phyloP scores from a whole-genome alignment of 1,140 invertebrate species.

The Zeugodacus cucurbitae region DNA sequence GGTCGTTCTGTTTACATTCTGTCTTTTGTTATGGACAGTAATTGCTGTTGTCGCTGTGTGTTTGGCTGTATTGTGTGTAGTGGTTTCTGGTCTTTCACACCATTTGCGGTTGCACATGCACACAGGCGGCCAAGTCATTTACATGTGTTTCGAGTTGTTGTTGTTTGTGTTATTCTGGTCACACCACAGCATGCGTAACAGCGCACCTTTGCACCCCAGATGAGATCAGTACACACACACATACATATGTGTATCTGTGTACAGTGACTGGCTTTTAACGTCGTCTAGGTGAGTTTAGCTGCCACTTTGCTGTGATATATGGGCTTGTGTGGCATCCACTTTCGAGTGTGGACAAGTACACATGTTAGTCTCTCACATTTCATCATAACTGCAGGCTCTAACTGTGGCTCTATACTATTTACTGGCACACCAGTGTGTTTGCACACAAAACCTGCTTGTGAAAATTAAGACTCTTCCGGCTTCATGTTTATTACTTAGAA shows the following conservation, averaged over 20 bases:
- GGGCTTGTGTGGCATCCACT: background rate
- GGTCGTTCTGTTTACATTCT: conserved; percentile 23
- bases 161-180: background rate
- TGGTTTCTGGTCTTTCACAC: background rate
- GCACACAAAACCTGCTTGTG: background rate
- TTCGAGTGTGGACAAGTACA: background rate
- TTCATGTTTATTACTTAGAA: too few species aligned
- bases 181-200: background rate
- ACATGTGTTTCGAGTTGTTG: background rate
- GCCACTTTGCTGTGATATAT: background rate
- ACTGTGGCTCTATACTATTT: background rate
- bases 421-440: background rate
- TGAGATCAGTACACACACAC: background rate
- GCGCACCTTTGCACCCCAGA: background rate
- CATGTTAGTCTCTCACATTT: background rate
- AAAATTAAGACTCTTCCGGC: background rate
- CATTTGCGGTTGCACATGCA: background rate
- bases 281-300: background rate
- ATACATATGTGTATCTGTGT: background rate
- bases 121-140: background rate
- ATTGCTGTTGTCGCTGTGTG: conserved; percentile 7
- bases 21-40: conserved; percentile 22
- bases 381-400: background rate
- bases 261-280: background rate
- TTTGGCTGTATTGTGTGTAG: background rate